Evolutionary conservation across 1,140 invertebrate genomes (phyloP).

Genomic region (Danaus melanippus): DNA sequence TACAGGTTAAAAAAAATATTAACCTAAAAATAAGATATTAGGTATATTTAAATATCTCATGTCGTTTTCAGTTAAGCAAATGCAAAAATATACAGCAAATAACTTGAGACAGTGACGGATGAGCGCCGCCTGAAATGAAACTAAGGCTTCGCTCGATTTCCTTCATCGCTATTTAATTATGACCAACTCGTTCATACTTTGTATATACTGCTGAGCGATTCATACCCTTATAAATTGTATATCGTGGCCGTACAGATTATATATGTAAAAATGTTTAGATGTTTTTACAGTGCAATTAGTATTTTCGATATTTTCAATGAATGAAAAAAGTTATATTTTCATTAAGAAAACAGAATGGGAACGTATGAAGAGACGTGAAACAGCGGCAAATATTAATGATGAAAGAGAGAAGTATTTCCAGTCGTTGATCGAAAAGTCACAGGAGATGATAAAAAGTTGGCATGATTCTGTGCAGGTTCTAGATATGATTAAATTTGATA

Average conservation of each 20-base stretch:
- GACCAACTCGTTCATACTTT: constrained; percentile 6
- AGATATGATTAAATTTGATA: neutral
- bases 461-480: constrained; percentile 35
- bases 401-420: constrained; percentile 30
- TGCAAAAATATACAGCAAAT: constrained; percentile 55
- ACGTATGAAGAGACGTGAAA: constrained; percentile 26
- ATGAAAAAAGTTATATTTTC: constrained; percentile 15
- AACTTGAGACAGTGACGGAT: constrained; percentile 50
- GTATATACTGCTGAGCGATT: too few relatives aligned
- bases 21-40: constrained; percentile 17
- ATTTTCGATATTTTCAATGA: constrained; percentile 12
- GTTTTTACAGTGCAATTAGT: constrained; percentile 1
- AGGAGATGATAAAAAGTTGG: constrained; percentile 43
- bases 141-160: constrained; percentile 28
- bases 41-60: constrained; percentile 14
- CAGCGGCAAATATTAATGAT: constrained; percentile 13
- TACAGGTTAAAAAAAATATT: too few relatives aligned
- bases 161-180: constrained; percentile 29
- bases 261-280: constrained; percentile 2
- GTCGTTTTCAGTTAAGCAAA: constrained; percentile 24
- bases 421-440: constrained; percentile 36
- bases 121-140: constrained; percentile 28
- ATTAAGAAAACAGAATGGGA: constrained; percentile 42
- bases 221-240: neutral
- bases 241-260: constrained; percentile 20